Evolutionary conservation across 2,113 vertebrate genomes (phyloP), one percentile per base, ranked within the genome.

Genomic region (Aspiorhynchus laticeps): DNA sequence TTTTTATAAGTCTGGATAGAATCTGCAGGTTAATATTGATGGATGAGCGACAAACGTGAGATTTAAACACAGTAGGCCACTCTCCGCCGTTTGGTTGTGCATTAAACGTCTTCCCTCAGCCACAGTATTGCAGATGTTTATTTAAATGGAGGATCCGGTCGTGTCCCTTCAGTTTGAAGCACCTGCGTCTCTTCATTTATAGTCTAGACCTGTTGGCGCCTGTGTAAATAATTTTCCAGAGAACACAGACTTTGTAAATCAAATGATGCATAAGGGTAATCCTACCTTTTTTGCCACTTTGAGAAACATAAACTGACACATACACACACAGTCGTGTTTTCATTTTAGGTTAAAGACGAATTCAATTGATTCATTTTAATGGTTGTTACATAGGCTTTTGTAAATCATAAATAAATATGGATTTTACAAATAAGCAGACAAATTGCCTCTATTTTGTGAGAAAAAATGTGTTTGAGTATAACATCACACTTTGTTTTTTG

Each of bases 351-450:
- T 95, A 93, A 91, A 92, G 88, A 91, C 28, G 26, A 85, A 78
- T 92, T 91, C 84, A 92, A 92, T 92, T 91, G 90, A 94, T 93
- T 94, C 92, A 93, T 93, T 94, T 91, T 91, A 94, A 93, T 92
- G 91, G 89, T 90, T 92, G 93, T 94, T 94, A 93, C 88, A 94
- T 94, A 93, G 94, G 92, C 93, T 95, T 95, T 96, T 95, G 93
- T 96, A 95, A 95, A 95, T 95, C 94, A 94, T 95, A 93, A 96
- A 96, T 95, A 95, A 96, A 95, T 91, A 92, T 93, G 94, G 92
- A 95, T 94, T 95, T 95, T 95, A 93, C 93, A 95, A 94, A 92
- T 94, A 69, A 78, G 26, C 87, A 5, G 7, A 76, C 17, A 11
- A 31, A 24, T 11, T 53, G 41, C n/a, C 84, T 56, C 15, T 73